Conservation (phyloP, 2,888 invertebrate species). For the Nesidiocoris tenuis region DNA sequence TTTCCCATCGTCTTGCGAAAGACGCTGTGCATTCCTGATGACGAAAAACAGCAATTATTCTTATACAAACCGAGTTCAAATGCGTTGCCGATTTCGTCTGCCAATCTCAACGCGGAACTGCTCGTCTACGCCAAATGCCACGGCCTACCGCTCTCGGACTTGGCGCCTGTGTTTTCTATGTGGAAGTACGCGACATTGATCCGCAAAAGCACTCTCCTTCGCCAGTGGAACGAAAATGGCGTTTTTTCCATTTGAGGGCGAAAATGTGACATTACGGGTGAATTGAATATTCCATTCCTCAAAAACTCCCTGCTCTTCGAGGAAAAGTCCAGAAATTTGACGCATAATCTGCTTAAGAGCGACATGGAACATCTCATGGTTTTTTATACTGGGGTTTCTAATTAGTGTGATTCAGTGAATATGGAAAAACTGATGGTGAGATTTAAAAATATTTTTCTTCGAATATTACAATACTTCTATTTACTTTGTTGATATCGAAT, state of each 20-base stretch:
- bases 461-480: too few species aligned
- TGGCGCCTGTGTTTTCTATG: conserved; percentile 30
- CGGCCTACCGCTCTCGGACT: conserved; percentile 12
- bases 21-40: conserved; percentile 24
- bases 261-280: too few species aligned
- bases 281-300: too few species aligned
- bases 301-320: too few species aligned
- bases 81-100: not conserved
- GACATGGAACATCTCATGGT: too few species aligned
- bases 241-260: conserved; percentile 6
- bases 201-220: not conserved
- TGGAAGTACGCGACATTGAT: conserved; percentile 15
- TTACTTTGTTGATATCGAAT: too few species aligned
- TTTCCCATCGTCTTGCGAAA: conserved; percentile 29
- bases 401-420: too few species aligned
- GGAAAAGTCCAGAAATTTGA: too few species aligned
- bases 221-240: not conserved
- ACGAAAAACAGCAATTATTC: not conserved
- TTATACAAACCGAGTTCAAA: not conserved
- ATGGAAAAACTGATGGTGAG: too few species aligned
- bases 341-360: too few species aligned
- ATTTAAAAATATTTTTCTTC: too few species aligned
- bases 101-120: not conserved
- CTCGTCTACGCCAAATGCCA: conserved; percentile 18
- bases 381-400: too few species aligned